Base-by-base conservation (phyloP, 1,140 invertebrate genomes). In the Dermatophagoides farinae region DNA sequence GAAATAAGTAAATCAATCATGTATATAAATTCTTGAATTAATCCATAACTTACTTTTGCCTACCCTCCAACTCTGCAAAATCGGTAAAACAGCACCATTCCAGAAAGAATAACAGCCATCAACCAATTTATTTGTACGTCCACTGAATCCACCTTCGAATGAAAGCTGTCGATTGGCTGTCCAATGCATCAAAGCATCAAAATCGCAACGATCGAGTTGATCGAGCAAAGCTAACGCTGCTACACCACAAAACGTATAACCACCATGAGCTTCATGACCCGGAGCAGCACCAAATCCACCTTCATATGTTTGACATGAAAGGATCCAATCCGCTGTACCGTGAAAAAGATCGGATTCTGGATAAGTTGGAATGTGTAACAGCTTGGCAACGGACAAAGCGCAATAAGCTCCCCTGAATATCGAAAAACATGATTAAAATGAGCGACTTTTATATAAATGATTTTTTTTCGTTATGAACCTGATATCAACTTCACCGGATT, bases 71-170 rank as follows among this genome's bases (percentile, higher is more conserved):
- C 75, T 73, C 64, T 83, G 77, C 9, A 88, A 77, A 0, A 85
- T 68, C 43, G 88, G 86, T 71, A 97, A 89, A 41, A 82, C 78
- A 38, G 84, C 91, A 31, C 88, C 90, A 75, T 93, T 88, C 95
- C 95, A 98, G 76, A 97, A 98, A 4, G 89, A 93, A 71, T 99
- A 99, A 74, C 95, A 99, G 9, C 86, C 85, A 77, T 99, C 95
- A 1, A 98, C 93, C 57, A 97, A 73, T 76, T 99, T 99, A 73
- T 97, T 97, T 6, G 95, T 96, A 67, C 95, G 37, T 1, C 90
- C 90, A 77, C 69, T 64, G 59, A 76, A 77, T 20, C 75, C 75
- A 20, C 75, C 75, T 66, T 76, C 74, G 61, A 67, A 71, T n/a
- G 55, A 53, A 67, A 73, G 73, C 65, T 77, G 75, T 20, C 70